A percentile compares a stretch with the other conserved stretches of the same genome.
These are phyloP conservation scores for Tenodera sinensis DNA, from an alignment of 2,888 invertebrate genomes.

Conservation along the genomic window DNA sequence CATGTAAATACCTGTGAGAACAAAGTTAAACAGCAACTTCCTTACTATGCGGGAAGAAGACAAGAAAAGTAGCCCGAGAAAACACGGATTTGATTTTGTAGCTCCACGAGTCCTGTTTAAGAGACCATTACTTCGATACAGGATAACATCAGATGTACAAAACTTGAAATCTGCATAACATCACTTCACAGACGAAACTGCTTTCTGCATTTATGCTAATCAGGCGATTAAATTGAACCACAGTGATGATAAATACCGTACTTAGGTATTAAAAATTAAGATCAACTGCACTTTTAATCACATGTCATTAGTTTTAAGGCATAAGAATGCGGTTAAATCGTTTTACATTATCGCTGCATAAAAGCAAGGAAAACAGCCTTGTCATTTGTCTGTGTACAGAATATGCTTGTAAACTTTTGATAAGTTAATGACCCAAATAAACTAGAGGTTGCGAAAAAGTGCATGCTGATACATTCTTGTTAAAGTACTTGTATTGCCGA, in stretches of 20 bases:
- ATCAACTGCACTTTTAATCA: neutral
- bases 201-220: neutral
- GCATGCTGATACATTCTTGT: too few species aligned
- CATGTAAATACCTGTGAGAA: neutral
- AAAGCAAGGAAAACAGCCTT: neutral
- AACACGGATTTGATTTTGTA: neutral
- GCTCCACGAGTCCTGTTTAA: neutral
- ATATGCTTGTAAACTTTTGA: too few species aligned
- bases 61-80: neutral
- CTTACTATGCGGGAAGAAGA: neutral
- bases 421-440: too few species aligned
- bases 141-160: neutral
- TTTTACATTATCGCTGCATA: neutral
- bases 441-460: too few species aligned
- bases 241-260: too few species aligned
- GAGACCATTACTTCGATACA: too few species aligned
- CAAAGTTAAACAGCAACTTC: neutral
- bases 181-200: neutral
- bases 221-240: neutral
- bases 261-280: neutral
- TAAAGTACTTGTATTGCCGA: too few species aligned
- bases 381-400: too few species aligned
- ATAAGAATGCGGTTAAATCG: neutral
- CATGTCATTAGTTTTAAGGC: neutral
- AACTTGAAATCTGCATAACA: neutral